phyloP scores from a whole-genome alignment of 2,113 vertebrate genomes.

The Onychorhynchus coronatus region DNA sequence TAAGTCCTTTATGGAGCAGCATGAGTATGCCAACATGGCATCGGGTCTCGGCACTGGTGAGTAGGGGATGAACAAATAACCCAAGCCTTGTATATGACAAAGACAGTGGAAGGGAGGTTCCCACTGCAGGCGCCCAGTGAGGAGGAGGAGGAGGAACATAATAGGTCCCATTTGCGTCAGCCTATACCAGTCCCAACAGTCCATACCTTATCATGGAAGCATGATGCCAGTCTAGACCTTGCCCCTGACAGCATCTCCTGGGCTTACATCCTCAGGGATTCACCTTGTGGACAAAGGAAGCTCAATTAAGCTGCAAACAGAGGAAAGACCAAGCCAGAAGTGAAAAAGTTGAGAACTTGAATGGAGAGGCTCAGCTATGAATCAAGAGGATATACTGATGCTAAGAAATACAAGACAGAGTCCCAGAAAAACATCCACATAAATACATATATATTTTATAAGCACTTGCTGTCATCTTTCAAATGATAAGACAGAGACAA shows the following conservation, averaged over 20 bases:
- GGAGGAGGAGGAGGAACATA: not conserved
- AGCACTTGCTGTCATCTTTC: not conserved
- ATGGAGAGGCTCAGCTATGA: not conserved
- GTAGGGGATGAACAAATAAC: not conserved
- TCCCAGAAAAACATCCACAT: not conserved
- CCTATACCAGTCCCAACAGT: accelerated
- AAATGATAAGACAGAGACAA: not conserved
- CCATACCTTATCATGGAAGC: accelerated
- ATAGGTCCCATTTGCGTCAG: not conserved
- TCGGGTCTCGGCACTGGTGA: accelerated
- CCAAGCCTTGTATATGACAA: accelerated
- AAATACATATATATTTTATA: not conserved
- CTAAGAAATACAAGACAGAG: not conserved
- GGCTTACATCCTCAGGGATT: not conserved
- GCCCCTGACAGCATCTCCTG: not conserved
- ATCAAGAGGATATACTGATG: not conserved
- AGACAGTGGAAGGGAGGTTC: not conserved
- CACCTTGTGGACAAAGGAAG: not conserved
- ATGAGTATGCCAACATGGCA: accelerated
- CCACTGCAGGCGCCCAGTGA: accelerated
- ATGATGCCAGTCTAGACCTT: not conserved
- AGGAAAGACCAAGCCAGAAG: not conserved
- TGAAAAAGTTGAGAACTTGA: not conserved
- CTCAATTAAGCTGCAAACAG: not conserved
- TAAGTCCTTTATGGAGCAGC: not conserved